Evolutionary conservation across 2,888 invertebrate species (phyloP).

Genomic region (Chloroclystis v-ata): DNA sequence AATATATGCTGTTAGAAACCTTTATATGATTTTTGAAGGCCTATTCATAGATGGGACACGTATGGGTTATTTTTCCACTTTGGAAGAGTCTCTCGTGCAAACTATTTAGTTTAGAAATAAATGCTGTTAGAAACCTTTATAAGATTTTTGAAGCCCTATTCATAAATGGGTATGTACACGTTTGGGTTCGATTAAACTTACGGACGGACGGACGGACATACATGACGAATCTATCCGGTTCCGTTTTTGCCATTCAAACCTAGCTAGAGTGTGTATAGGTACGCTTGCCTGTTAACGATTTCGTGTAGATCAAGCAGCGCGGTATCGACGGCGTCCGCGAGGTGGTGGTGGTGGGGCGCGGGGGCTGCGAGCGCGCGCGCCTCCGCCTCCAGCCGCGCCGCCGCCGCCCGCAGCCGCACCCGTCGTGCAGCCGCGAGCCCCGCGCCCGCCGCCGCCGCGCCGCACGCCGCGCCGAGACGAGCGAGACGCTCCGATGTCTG

Average conservation of each 20-base stretch:
- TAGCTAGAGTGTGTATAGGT: neutral
- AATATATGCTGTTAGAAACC: too few relatives aligned
- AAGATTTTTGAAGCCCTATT: too few relatives aligned
- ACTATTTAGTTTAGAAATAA: too few relatives aligned
- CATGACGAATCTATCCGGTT: neutral
- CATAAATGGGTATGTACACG: too few relatives aligned
- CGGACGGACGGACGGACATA: too few relatives aligned
- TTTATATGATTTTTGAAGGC: too few relatives aligned
- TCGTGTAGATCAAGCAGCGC: constrained; percentile 81
- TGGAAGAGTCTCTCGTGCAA: too few relatives aligned
- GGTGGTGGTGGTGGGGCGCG: constrained; percentile 75
- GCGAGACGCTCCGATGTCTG: constrained; percentile 79
- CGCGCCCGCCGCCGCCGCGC: constrained; percentile 79
- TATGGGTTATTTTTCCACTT: too few relatives aligned
- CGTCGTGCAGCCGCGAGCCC: constrained; percentile 84
- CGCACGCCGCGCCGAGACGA: constrained; percentile 88
- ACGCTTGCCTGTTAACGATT: constrained; percentile 81
- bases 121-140: too few relatives aligned
- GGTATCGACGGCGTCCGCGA: constrained; percentile 82
- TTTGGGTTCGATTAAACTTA: too few relatives aligned
- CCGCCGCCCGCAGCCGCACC: constrained; percentile 68
- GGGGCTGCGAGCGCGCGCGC: constrained; percentile 59
- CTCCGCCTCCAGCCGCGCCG: constrained; percentile 53
- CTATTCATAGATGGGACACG: too few relatives aligned
- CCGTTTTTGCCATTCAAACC: too few relatives aligned